Percentiles rank a stretch among this genome's conserved stretches.
These are phyloP conservation scores for Trypoxylus dichotomus DNA, from an alignment of 1,140 invertebrate genomes.

Conservation along the genomic window DNA sequence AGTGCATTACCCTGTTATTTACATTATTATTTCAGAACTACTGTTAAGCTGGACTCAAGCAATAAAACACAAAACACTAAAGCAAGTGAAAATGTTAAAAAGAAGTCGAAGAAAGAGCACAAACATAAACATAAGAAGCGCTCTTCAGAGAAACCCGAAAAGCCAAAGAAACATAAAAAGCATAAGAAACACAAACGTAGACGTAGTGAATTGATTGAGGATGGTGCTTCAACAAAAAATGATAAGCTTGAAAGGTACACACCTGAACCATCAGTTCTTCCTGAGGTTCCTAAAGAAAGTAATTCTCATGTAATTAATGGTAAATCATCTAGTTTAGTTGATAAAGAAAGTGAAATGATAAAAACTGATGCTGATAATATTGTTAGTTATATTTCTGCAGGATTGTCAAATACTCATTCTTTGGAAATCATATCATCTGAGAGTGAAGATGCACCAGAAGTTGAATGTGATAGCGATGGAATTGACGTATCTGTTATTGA, in stretches of 20 bases:
- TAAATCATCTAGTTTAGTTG: conserved; percentile 38
- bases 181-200: conserved; percentile 52
- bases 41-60: not conserved
- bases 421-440: conserved; percentile 71
- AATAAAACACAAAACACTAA: not conserved
- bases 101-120: conserved; percentile 52
- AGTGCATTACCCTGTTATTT: not conserved
- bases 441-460: conserved; percentile 65
- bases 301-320: conserved; percentile 44
- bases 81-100: conserved; percentile 35
- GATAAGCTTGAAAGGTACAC: conserved; percentile 50
- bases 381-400: conserved; percentile 45
- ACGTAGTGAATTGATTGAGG: conserved; percentile 41
- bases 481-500: conserved; percentile 76
- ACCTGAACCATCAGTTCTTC: conserved; percentile 45
- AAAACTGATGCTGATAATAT: conserved; percentile 41
- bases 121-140: conserved; percentile 53
- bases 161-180: conserved; percentile 51
- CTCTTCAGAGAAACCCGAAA: conserved; percentile 44
- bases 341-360: conserved; percentile 36
- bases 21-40: not conserved
- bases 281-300: conserved; percentile 38
- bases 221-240: conserved; percentile 34
- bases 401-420: conserved; percentile 41
- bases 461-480: conserved; percentile 73